These are phyloP conservation scores for Zaprionus obscuricornis DNA, from an alignment of 2,888 invertebrate species.

Conservation along the genomic window DNA sequence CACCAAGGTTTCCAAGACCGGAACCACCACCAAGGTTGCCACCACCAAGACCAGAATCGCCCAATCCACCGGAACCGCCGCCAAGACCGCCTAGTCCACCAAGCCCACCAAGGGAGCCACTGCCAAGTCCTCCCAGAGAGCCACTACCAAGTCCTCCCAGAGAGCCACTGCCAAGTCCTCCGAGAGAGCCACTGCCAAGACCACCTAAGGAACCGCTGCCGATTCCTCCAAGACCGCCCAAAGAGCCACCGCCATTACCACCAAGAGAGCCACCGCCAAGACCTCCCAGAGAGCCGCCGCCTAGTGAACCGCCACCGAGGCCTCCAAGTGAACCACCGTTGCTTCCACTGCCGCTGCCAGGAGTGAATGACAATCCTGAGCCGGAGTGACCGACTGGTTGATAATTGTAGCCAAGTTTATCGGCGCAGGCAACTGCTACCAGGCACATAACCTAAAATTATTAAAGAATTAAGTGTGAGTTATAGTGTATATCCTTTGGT, in stretches of 20 bases:
- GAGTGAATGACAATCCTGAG: slow-evolving; percentile 68
- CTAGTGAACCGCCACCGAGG: slow-evolving; percentile 20
- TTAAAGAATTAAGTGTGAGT: slow-evolving; percentile 21
- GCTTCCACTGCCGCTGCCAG: slow-evolving; percentile 51
- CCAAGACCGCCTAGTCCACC: slow-evolving; percentile 20
- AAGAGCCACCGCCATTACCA: slow-evolving; percentile 11
- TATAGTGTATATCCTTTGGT: slow-evolving; percentile 32
- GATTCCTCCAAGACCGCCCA: too few species aligned
- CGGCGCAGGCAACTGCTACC: slow-evolving; percentile 73
- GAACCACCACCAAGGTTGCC: slow-evolving; percentile 10
- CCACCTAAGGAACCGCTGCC: slow-evolving; percentile 9
- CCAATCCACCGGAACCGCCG: too few species aligned
- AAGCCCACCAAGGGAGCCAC: slow-evolving; percentile 7
- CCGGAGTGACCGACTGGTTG: slow-evolving; percentile 71
- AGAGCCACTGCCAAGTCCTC: slow-evolving; percentile 2
- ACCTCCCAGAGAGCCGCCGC: slow-evolving; percentile 15
- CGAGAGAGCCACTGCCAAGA: slow-evolving; percentile 11
- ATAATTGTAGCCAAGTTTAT: slow-evolving; percentile 78
- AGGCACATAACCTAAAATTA: slow-evolving; percentile 68
- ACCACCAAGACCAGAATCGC: slow-evolving; percentile 13
- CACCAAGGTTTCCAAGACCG: too few species aligned
- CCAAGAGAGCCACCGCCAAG: slow-evolving; percentile 6
- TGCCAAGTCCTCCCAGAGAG: slow-evolving; percentile 11
- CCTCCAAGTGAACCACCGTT: slow-evolving; percentile 30
- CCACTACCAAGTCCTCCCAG: slow-evolving; percentile 13